Percentiles rank a stretch among this genome's conserved stretches.
These are phyloP conservation scores for Campoletis sonorensis DNA, from an alignment of 1,140 invertebrate genomes.

Conservation along the genomic window DNA sequence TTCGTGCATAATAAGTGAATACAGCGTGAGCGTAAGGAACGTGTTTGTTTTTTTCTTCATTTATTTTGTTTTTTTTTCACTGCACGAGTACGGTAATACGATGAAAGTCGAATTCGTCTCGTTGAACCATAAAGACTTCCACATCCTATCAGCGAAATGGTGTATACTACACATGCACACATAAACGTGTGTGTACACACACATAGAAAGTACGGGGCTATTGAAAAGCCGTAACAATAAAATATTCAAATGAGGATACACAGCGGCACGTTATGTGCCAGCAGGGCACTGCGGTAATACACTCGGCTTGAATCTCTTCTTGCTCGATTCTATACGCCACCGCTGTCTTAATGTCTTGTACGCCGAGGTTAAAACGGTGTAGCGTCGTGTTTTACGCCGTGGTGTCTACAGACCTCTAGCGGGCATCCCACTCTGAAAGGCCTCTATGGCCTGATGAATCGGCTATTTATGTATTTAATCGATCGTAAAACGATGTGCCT, in stretches of 20 bases:
- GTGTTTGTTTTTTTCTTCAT: constrained; percentile 6
- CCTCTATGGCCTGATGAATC: constrained; percentile 59
- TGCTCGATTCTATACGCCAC: constrained; percentile 11
- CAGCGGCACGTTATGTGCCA: constrained; percentile 38
- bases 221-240: constrained; percentile 63
- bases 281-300: constrained; percentile 33
- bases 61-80: not conserved
- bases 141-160: constrained; percentile 48
- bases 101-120: constrained; percentile 40
- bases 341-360: constrained; percentile 48
- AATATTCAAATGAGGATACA: constrained; percentile 63
- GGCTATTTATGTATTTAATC: constrained; percentile 65
- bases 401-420: constrained; percentile 41
- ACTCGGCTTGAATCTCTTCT: constrained; percentile 22
- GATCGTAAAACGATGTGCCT: constrained; percentile 63
- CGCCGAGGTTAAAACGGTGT: constrained; percentile 48
- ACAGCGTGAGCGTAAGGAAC: constrained; percentile 9
- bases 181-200: not conserved
- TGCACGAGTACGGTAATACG: constrained; percentile 26
- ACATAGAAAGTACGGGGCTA: constrained; percentile 45
- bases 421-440: constrained; percentile 42
- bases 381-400: constrained; percentile 49
- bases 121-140: constrained; percentile 54
- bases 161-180: not conserved
- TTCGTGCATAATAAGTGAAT: not conserved